These are phyloP conservation scores for Trogon surrucura DNA, from an alignment of 2,113 vertebrate species.

Conservation along the genomic window DNA sequence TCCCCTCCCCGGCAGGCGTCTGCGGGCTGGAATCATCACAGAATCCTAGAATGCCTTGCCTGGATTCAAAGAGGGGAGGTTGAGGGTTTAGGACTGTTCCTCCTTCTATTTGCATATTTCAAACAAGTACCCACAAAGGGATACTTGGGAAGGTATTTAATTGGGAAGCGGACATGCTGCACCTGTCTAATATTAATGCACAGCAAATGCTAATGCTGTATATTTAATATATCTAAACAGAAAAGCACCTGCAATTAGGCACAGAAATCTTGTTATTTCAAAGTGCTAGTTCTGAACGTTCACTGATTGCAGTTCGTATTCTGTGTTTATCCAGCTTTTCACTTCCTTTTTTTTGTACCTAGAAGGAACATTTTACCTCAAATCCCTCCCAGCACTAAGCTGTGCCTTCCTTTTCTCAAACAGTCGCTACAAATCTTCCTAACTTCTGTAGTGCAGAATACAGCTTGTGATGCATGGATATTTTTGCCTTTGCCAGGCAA, in stretches of 20 bases:
- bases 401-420: neutral
- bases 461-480: neutral
- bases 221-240: neutral
- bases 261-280: neutral
- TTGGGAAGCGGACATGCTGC: neutral
- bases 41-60: neutral
- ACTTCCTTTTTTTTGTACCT: neutral
- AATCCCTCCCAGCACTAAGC: neutral
- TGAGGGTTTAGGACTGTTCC: neutral
- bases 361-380: neutral
- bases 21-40: neutral
- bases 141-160: neutral
- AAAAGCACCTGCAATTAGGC: neutral
- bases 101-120: neutral
- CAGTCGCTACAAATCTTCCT: neutral
- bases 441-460: neutral
- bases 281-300: neutral
- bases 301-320: neutral
- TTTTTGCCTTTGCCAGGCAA: slow-evolving; percentile 3
- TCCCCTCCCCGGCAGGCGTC: neutral
- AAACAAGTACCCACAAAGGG: neutral
- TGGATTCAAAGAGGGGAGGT: neutral
- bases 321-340: neutral
- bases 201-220: neutral
- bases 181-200: neutral